Evolutionary conservation across 92 coral and sea anemone species (phyloP).

Genomic region (Siderastrea siderea): DNA sequence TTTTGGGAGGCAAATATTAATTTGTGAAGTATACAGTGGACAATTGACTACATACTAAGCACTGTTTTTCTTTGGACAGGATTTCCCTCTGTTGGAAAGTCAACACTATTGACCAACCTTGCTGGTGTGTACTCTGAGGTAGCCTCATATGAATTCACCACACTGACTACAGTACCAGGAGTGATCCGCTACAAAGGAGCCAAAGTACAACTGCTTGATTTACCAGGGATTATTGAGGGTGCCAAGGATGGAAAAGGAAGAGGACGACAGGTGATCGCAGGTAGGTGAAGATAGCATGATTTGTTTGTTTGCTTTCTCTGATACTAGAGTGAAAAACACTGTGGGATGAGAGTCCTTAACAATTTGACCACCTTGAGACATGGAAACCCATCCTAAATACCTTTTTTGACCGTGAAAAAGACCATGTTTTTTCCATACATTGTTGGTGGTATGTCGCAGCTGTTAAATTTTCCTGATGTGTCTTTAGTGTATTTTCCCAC

Average conservation of each 20-base stretch:
- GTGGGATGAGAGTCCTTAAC: too few species aligned
- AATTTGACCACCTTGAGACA: too few species aligned
- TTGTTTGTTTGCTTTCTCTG: too few species aligned
- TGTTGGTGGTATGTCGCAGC: too few species aligned
- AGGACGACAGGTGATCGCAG: conserved; percentile 99
- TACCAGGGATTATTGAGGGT: conserved; percentile 99
- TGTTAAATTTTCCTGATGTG: too few species aligned
- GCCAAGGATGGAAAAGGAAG: conserved; percentile 99
- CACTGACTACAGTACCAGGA: conserved; percentile 99
- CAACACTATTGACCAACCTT: conserved; percentile 93
- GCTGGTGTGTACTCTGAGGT: conserved; percentile 99
- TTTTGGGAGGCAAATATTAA: too few species aligned
- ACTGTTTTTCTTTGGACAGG: conserved; percentile 40
- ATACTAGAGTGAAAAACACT: too few species aligned
- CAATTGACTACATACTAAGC: background rate
- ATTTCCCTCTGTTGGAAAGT: conserved; percentile 99
- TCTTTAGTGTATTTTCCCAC: too few species aligned
- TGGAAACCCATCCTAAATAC: too few species aligned
- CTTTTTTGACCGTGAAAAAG: too few species aligned
- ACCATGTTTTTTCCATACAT: too few species aligned
- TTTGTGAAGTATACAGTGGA: too few species aligned
- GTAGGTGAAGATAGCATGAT: conserved; percentile 11
- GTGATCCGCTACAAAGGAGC: conserved; percentile 99
- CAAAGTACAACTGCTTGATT: conserved; percentile 92
- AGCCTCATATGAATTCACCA: conserved; percentile 99